These are phyloP conservation scores for Onychomys arenicola DNA, from an alignment of 2,797 vertebrate species.

Conservation along the genomic window DNA sequence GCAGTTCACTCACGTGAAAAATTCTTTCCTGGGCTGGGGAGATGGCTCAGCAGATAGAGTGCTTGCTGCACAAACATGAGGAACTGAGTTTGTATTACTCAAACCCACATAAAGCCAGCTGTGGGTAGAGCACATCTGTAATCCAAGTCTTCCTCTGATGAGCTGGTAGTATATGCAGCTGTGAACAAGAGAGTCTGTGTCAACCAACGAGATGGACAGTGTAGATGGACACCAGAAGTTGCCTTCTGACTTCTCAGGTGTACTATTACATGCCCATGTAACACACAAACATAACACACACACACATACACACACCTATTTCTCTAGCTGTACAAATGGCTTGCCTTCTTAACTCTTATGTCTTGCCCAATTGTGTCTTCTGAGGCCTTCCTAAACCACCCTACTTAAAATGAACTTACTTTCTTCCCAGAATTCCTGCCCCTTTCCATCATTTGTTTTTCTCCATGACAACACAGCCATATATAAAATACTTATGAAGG, in stretches of 20 bases:
- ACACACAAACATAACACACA: background rate
- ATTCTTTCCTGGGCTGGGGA: background rate
- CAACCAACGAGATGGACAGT: background rate
- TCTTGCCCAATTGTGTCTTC: background rate
- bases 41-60: background rate
- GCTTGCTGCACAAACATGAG: background rate
- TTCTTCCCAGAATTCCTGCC: background rate
- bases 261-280: background rate
- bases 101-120: background rate
- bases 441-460: slow-evolving; percentile 6
- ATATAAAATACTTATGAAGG: background rate
- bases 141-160: background rate
- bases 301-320: background rate
- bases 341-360: background rate
- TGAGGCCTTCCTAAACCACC: background rate
- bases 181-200: background rate
- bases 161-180: background rate
- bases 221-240: background rate
- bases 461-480: background rate
- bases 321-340: background rate
- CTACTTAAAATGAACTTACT: background rate
- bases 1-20: background rate
- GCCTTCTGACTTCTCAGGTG: background rate
- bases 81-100: background rate
- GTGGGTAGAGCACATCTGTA: background rate